These are phyloP conservation scores for Steinernema scapterisci DNA, from an alignment of 2,888 invertebrate species.

Conservation along the genomic window DNA sequence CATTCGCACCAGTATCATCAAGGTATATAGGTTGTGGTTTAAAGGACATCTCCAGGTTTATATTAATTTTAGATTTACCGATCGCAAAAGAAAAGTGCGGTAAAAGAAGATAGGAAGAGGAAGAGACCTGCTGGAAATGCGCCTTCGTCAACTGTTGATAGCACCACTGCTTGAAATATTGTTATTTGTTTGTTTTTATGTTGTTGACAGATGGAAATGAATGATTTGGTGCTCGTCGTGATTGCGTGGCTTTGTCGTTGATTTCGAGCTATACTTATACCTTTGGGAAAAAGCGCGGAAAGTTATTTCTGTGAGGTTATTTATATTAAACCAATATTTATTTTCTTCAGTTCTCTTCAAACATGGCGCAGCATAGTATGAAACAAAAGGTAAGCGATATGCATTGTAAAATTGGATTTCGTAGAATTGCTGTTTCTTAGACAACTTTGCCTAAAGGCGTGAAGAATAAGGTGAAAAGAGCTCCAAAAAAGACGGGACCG, in stretches of 20 bases:
- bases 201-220: not conserved
- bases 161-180: conserved; percentile 2
- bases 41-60: not conserved
- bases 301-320: too few relatives aligned
- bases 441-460: conserved; percentile 52
- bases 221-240: not conserved
- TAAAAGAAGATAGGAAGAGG: conserved; percentile 20
- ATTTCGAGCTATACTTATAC: too few relatives aligned
- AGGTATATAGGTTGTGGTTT: conserved; percentile 39
- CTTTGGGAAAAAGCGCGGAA: conserved; percentile 16
- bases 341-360: conserved; percentile 1
- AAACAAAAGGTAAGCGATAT: not conserved
- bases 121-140: not conserved
- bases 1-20: conserved; percentile 52
- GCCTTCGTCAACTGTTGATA: conserved; percentile 35
- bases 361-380: conserved; percentile 28
- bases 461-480: conserved; percentile 52
- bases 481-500: conserved; percentile 36
- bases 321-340: too few relatives aligned
- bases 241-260: too few relatives aligned
- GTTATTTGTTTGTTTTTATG: conserved; percentile 10
- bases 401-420: not conserved
- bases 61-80: conserved; percentile 35
- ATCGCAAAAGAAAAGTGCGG: conserved; percentile 32
- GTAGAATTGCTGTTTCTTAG: not conserved